A percentile compares a stretch with the other conserved stretches of the same genome.
These are phyloP conservation scores for Rambutsinella grinnellia DNA, from an alignment of 2,888 invertebrate species.

Conservation along the genomic window DNA sequence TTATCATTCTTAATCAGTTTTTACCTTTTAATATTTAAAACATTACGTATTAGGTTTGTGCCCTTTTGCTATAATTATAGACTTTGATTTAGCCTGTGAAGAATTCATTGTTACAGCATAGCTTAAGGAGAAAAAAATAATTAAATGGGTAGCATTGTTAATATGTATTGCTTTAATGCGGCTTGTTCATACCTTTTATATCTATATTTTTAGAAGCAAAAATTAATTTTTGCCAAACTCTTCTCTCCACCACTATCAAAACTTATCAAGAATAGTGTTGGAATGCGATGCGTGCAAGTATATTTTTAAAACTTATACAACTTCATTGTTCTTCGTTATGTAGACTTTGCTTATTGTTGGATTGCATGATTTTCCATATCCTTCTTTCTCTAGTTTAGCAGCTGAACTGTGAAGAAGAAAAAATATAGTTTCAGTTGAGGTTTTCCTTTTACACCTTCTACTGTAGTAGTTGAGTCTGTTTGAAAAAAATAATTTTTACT, in stretches of 20 bases:
- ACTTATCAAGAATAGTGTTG: not conserved
- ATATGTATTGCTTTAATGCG: not conserved
- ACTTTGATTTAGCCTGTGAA: too few relatives aligned
- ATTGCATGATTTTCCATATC: not conserved
- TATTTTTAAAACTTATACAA: not conserved
- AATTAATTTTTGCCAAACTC: not conserved
- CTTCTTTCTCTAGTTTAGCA: conserved; percentile 46
- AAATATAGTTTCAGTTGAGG: conserved; percentile 38
- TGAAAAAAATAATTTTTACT: not conserved
- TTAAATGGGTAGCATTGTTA: not conserved
- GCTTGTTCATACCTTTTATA: too few relatives aligned
- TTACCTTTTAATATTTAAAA: not conserved
- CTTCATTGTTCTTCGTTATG: not conserved
- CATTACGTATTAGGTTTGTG: not conserved
- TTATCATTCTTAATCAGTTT: not conserved
- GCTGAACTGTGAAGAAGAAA: conserved; percentile 50
- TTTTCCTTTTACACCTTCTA: conserved; percentile 45
- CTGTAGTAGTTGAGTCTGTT: not conserved
- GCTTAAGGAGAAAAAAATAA: not conserved
- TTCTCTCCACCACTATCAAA: too few relatives aligned
- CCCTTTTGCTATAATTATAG: too few relatives aligned
- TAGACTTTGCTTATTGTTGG: not conserved
- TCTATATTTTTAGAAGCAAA: not conserved
- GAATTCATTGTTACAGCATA: not conserved
- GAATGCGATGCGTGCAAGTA: not conserved